Conservation (phyloP, 2,888 invertebrate genomes). For the Drosophila koepferae region DNA sequence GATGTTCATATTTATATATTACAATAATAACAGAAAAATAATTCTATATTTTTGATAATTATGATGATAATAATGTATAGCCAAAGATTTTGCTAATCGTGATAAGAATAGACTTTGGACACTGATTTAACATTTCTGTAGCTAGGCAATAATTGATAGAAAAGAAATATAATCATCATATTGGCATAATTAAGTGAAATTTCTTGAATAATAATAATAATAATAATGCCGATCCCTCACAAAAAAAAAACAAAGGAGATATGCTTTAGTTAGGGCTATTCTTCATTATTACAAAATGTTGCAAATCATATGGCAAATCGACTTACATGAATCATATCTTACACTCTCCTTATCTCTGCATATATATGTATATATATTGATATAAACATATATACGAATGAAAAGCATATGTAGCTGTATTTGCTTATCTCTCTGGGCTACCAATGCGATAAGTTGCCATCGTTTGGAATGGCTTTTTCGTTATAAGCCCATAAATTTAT, state of each 20-base stretch:
- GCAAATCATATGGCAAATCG: neutral
- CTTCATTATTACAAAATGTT: too few species aligned
- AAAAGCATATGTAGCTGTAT: slow-evolving; percentile 14
- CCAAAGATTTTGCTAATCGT: too few species aligned
- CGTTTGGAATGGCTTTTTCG: slow-evolving; percentile 2
- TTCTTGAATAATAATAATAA: neutral
- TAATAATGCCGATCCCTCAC: neutral
- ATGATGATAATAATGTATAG: too few species aligned
- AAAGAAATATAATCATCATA: too few species aligned
- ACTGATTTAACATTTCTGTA: neutral
- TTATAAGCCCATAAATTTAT: slow-evolving; percentile 17
- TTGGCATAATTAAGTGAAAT: neutral
- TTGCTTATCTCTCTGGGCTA: slow-evolving; percentile 25
- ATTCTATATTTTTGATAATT: too few species aligned
- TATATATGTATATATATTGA: neutral
- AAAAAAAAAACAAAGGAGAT: too few species aligned
- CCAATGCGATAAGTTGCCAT: slow-evolving; percentile 26
- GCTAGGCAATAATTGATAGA: too few species aligned
- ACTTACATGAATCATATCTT: slow-evolving; percentile 13
- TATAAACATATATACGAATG: neutral
- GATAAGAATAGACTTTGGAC: too few species aligned
- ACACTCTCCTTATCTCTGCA: neutral
- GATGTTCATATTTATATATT: too few species aligned
- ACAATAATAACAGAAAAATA: too few species aligned
- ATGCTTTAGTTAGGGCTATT: too few species aligned